phyloP scores from a whole-genome alignment of 2,797 vertebrate genomes.

The Thamnophis elegans region DNA sequence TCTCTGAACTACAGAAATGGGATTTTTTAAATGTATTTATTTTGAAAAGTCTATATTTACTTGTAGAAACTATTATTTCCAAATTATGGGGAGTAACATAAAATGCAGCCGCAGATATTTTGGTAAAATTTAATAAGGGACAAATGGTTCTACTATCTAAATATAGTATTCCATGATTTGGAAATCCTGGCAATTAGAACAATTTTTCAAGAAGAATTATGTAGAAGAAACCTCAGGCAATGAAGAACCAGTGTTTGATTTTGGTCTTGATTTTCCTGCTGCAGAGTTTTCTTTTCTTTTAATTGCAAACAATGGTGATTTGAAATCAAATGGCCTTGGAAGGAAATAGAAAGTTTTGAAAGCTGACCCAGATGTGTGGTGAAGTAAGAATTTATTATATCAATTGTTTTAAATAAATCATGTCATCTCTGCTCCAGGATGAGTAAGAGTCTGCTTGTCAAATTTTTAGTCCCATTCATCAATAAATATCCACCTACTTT shows the following conservation, averaged over 20 bases:
- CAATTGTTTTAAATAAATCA: not conserved
- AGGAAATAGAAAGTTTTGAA: not conserved
- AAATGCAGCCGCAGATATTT: not conserved
- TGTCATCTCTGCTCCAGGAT: not conserved
- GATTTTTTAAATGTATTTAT: not conserved
- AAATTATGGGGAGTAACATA: not conserved
- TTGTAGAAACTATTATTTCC: not conserved
- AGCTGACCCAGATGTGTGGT: not conserved
- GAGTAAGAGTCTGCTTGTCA: too few relatives aligned
- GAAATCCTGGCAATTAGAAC: not conserved
- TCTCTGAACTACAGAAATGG: not conserved
- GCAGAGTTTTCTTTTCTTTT: not conserved
- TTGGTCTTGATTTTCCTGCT: not conserved
- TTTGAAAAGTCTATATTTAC: not conserved
- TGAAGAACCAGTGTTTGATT: not conserved
- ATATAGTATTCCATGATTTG: not conserved
- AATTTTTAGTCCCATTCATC: not conserved
- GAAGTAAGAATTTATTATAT: not conserved
- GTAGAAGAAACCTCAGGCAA: not conserved
- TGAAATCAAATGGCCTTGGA: not conserved
- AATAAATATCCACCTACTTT: slow-evolving; percentile 11
- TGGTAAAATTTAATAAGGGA: not conserved
- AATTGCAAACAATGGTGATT: not conserved
- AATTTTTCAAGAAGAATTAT: not conserved
- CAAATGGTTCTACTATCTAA: not conserved